Evolutionary conservation across 2,113 vertebrate species (phyloP).

Genomic region (Aix galericulata): DNA sequence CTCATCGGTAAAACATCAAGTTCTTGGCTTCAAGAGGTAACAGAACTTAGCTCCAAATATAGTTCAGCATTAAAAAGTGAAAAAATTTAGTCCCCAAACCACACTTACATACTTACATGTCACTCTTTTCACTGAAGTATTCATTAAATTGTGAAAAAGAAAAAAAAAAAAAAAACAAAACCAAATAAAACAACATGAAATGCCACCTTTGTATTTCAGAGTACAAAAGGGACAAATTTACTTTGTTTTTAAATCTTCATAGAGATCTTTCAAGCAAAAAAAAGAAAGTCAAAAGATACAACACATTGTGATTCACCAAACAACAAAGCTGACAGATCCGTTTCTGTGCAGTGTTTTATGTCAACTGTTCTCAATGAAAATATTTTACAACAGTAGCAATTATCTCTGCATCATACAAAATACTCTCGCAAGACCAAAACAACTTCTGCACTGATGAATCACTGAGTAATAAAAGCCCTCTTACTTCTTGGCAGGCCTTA

Average conservation of each 20-base stretch:
- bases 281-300: slow-evolving; percentile 37
- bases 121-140: neutral
- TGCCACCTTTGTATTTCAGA: neutral
- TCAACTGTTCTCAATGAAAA: slow-evolving; percentile 61
- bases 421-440: slow-evolving; percentile 40
- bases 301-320: slow-evolving; percentile 50
- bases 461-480: slow-evolving; percentile 33
- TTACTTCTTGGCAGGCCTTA: slow-evolving; percentile 26
- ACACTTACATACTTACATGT: neutral
- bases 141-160: neutral
- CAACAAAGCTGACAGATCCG: slow-evolving; percentile 55
- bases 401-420: slow-evolving; percentile 47
- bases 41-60: neutral
- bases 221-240: neutral
- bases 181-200: neutral
- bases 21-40: neutral
- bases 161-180: neutral
- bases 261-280: neutral
- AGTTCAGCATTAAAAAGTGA: neutral
- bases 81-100: neutral
- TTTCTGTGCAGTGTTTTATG: slow-evolving; percentile 52
- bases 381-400: slow-evolving; percentile 40
- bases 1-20: neutral
- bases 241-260: neutral
- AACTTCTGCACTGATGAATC: slow-evolving; percentile 54